Evolutionary conservation across 1,140 invertebrate species (phyloP), one percentile per base, ranked within the genome.

Genomic region (Aethina tumida): DNA sequence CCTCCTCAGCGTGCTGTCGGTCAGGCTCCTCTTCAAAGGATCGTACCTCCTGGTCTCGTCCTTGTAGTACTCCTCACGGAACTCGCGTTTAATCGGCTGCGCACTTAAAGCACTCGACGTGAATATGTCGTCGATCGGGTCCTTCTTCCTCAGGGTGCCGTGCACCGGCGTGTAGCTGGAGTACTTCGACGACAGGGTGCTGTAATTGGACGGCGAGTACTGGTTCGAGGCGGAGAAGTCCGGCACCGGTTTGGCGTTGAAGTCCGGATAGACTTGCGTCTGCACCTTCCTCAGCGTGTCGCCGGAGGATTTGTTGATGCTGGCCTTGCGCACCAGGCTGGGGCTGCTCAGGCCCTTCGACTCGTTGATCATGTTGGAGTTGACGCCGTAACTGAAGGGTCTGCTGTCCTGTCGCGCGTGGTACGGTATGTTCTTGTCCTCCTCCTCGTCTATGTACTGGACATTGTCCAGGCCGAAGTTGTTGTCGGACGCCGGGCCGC

Each of bases 361-460:
- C 29, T 66, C 47, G 28, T 56, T 41, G 45, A 63, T 70, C 50
- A 58, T 69, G 60, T 53, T 65, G 68, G 48, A 75, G 25, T 70
- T 63, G 35, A 70, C 64, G 20, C 79, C 78, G 69, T 89, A 89
- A 9, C 79, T 82, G 63, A 90, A 90, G 12, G 84, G 84, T 41
- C 80, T 72, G 45, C 80, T 81, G 58, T 84, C 80, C 32, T 80
- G 72, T 30, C 84, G 66, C 37, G 84, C 82, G 73, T 88, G 85
- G 60, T 88, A 90, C 16, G 84, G 84, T 50, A 84, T 81, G 51
- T 79, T 70, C 33, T 70, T 67, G 47, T 71, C 70, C 21, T 60
- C 58, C 26, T 62, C 60, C 9, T 59, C 56, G 48, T 62, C 58
- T 47, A 60, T 60, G 43, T 48, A 62, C 10, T 56, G 50, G n/a